phyloP scores from a whole-genome alignment of 1,140 invertebrate species.

The Drosophila sturtevanti region DNA sequence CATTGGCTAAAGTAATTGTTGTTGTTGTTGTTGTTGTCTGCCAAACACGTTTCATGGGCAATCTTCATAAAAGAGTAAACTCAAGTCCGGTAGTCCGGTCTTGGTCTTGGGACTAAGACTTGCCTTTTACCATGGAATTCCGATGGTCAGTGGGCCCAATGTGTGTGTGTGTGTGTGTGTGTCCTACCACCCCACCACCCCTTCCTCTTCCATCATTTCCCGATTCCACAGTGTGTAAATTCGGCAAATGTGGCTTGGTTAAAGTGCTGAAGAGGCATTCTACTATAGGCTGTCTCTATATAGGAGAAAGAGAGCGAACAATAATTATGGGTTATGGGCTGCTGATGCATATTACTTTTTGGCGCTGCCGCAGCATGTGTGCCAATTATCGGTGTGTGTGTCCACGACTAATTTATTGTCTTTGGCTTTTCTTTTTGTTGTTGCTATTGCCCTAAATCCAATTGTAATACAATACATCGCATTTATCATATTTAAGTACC shows the following conservation, averaged over 20 bases:
- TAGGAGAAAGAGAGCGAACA: constrained; percentile 12
- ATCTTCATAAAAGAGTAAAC: constrained; percentile 60
- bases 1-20: constrained; percentile 8
- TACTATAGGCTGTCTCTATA: neutral
- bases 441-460: constrained; percentile 67
- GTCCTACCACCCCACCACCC: too few species aligned
- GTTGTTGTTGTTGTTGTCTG: constrained; percentile 39
- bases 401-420: constrained; percentile 68
- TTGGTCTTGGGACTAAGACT: constrained; percentile 14
- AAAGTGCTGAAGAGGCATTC: too few species aligned
- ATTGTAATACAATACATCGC: constrained; percentile 74
- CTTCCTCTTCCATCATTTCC: too few species aligned
- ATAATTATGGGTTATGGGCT: constrained; percentile 60
- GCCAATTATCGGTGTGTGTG: constrained; percentile 71
- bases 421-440: constrained; percentile 33
- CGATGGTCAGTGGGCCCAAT: too few species aligned
- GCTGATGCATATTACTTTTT: constrained; percentile 37
- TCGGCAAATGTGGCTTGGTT: constrained; percentile 56
- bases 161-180: constrained; percentile 46
- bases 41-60: constrained; percentile 63
- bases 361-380: constrained; percentile 52
- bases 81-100: constrained; percentile 18
- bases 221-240: constrained; percentile 55
- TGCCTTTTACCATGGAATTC: too few species aligned
- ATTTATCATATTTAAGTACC: constrained; percentile 79